Base-by-base conservation (phyloP, 2,113 vertebrate genomes). In the Campylorhamphus procurvoides region DNA sequence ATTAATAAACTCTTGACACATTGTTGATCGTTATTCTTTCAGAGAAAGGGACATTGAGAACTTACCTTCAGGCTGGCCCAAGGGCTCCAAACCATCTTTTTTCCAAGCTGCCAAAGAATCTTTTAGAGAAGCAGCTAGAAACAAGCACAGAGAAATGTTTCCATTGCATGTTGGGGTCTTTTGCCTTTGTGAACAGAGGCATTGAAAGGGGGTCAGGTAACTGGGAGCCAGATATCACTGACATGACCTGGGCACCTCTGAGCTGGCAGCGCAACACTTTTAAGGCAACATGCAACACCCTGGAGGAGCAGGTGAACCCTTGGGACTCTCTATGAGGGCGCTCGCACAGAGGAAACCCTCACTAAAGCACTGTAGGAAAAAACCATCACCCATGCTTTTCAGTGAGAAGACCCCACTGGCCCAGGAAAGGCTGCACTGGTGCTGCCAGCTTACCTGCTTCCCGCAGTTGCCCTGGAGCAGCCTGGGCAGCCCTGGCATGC, bases 301-400 rank as follows among this genome's bases (percentile, higher is more conserved):
- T 77, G 49, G 35, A 56, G 31, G 31, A 44, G 35, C 31, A 56
- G 56, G 37, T 44, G 40, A 42, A 14, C 49, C 17, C 9, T 71
- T 49, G 49, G 27, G 72, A 33, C 27, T 31, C 19, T 67, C 2
- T 23, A 13, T 50, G 35, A 56, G 18, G 19, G 49, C 0, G 0
- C 27, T 56, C 35, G 23, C 40, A 16, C 35, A 63, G 35, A 63
- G 35, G 27, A 71, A 84, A 28, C 31, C 5, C 22, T 63, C 25
- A 42, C 18, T 71, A 37, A 69, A 42, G 35, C 49, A 42, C 14
- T 35, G 49, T 20, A 71, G 29, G 28, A n/a, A 59, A 73, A 89
- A 28, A 14, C 13, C 37, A 33, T 18, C 12, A 67, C 46, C 33
- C 44, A 67, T 6, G 4, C 23, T 29, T 18, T 44, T 24, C 18